Evolutionary conservation across 2,888 invertebrate species (phyloP).

Genomic region (Pammene fasciana): DNA sequence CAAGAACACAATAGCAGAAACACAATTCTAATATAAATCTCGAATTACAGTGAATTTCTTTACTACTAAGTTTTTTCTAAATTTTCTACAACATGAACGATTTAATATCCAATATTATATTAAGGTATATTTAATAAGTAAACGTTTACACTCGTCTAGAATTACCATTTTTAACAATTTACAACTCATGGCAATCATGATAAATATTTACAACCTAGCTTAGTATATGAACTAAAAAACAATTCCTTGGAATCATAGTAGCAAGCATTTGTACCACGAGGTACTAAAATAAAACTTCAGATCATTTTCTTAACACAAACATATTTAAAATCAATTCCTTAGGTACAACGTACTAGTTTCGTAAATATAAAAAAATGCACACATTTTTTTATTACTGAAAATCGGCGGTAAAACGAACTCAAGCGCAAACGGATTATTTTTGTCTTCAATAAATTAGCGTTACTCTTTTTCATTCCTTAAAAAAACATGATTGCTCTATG

Average conservation of each 20-base stretch:
- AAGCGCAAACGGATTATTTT: background rate
- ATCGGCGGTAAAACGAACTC: background rate
- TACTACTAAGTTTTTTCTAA: conserved; percentile 68
- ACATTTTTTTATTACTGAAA: background rate
- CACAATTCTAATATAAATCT: conserved; percentile 43
- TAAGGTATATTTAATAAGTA: conserved; percentile 52
- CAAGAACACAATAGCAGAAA: conserved; percentile 26
- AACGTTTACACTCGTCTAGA: conserved; percentile 72
- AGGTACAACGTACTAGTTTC: conserved; percentile 32
- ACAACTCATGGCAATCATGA: conserved; percentile 67
- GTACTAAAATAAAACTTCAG: conserved; percentile 51
- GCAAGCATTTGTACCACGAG: conserved; percentile 38
- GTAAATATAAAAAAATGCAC: conserved; percentile 8
- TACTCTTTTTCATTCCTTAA: no score
- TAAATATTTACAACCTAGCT: conserved; percentile 76
- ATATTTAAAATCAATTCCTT: conserved; percentile 38
- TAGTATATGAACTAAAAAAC: conserved; percentile 52
- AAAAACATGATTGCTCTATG: background rate
- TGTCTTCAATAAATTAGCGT: background rate
- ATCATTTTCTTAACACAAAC: conserved; percentile 49
- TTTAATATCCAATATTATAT: conserved; percentile 72
- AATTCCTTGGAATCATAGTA: conserved; percentile 59
- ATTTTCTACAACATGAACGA: conserved; percentile 80
- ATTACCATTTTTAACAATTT: conserved; percentile 67
- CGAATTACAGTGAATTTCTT: conserved; percentile 58